These are phyloP conservation scores for Apolygus lucorum DNA, from an alignment of 1,140 invertebrate species.

Conservation along the genomic window DNA sequence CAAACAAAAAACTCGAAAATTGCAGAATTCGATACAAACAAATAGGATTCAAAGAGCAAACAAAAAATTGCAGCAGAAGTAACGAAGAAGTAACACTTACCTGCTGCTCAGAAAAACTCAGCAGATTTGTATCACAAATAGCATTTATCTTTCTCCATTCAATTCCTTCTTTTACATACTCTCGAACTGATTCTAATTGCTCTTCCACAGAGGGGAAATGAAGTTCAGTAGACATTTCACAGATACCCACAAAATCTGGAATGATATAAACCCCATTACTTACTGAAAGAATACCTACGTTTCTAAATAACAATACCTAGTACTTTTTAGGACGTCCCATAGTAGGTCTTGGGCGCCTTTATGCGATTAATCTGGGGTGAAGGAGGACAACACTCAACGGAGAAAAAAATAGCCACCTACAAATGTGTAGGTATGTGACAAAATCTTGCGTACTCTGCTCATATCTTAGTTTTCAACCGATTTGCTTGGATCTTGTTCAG, in stretches of 20 bases:
- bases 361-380: too few species aligned
- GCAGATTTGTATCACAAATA: conserved; percentile 20
- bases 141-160: conserved; percentile 43
- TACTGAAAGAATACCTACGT: too few species aligned
- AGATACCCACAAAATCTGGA: conserved; percentile 52
- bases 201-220: conserved; percentile 80
- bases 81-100: conserved; percentile 24
- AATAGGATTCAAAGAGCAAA: not conserved
- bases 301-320: too few species aligned
- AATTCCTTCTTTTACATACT: conserved; percentile 45
- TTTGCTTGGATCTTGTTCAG: too few species aligned
- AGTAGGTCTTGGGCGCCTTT: too few species aligned
- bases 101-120: conserved; percentile 35
- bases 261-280: too few species aligned
- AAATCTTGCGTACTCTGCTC: too few species aligned
- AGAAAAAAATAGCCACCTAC: too few species aligned
- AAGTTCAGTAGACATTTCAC: conserved; percentile 67
- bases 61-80: not conserved
- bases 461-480: too few species aligned
- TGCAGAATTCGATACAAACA: not conserved
- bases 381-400: too few species aligned
- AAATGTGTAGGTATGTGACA: too few species aligned
- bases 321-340: too few species aligned
- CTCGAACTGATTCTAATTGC: conserved; percentile 70
- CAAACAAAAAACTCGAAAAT: not conserved